Base-by-base conservation (phyloP, 1,140 invertebrate species). In the Drosophila ambigua region DNA sequence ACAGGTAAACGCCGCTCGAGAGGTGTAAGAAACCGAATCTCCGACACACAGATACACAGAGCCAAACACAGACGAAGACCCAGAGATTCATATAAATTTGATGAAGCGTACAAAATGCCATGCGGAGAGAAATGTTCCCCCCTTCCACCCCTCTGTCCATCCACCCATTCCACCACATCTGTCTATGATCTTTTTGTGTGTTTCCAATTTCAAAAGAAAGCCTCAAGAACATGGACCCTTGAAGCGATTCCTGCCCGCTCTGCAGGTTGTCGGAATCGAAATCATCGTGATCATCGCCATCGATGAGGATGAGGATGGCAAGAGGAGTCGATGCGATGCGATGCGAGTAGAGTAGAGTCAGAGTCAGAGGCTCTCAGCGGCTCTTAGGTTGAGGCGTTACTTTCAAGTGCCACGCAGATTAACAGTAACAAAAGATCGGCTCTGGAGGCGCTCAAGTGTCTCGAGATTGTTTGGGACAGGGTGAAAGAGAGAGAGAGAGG, bases 41-140 rank as follows among this genome's bases (percentile, higher is more conserved):
- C 51, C 16, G 2, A 28, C 61, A 41, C 50, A 62, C 73, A 35
- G 31, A 35, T 11, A 35, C 31, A 35, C 31, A 35, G 31, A 35
- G 9, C 2, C 31, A 35, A 9, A 35, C 8, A 11, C 31, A 35
- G 31, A 35, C 9, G 31, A 35, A 35, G 9, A 35, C 31, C 31
- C 20, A 20, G 31, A 35, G 31, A 35, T 11, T 82, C 75, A 76
- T 68, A 85, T 49, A 87, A 64, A 74, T 80, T 87, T 80, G 74
- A 82, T 85, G 74, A 82, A 87, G 82, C 82, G 83, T 85, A 85
- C 78, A 82, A 85, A 85, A 85, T 85, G 74, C 82, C 62, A 68
- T 50, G 76, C 65, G 69, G 61, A 55, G 63, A 55, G 63, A 76
- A 87, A 87, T 81, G 68, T 63, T 26, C 72, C 41, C 60, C 78